These are phyloP conservation scores for Ophioninae sp. DNA, from an alignment of 2,888 invertebrate genomes.

Conservation along the genomic window DNA sequence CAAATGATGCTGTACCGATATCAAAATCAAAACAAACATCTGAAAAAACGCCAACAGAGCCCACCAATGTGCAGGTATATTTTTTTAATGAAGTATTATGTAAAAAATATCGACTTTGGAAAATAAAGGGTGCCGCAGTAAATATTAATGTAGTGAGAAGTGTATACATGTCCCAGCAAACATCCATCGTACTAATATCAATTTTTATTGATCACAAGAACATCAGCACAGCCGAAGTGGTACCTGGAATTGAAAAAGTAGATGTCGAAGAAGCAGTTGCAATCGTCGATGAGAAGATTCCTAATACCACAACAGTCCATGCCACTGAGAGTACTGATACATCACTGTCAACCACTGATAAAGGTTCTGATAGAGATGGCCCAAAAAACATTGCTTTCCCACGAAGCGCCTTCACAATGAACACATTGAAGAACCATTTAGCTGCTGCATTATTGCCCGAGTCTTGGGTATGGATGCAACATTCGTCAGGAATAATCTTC, in stretches of 20 bases:
- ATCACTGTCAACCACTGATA: background rate
- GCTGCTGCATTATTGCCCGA: constrained; percentile 1
- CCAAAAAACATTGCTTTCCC: background rate
- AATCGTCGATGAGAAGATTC: background rate
- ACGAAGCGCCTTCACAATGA: background rate
- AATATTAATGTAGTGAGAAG: too few relatives aligned
- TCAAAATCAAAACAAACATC: background rate
- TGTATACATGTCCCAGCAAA: too few relatives aligned
- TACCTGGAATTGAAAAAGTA: background rate
- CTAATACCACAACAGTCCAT: background rate
- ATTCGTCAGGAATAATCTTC: background rate
- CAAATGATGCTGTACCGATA: background rate
- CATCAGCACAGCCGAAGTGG: background rate
- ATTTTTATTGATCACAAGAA: background rate
- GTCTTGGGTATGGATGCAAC: constrained; percentile 12
- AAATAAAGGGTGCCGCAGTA: too few relatives aligned
- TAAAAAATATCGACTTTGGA: too few relatives aligned
- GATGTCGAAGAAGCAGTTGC: background rate
- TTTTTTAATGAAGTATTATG: background rate
- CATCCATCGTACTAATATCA: background rate
- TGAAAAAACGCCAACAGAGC: background rate
- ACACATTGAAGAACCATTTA: constrained; percentile 4
- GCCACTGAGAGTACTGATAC: background rate
- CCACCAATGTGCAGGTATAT: background rate
- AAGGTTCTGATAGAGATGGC: background rate